Evolutionary conservation across 2,888 invertebrate species (phyloP), one percentile per base, ranked within the genome.

Genomic region (Drosophila meridiana): DNA sequence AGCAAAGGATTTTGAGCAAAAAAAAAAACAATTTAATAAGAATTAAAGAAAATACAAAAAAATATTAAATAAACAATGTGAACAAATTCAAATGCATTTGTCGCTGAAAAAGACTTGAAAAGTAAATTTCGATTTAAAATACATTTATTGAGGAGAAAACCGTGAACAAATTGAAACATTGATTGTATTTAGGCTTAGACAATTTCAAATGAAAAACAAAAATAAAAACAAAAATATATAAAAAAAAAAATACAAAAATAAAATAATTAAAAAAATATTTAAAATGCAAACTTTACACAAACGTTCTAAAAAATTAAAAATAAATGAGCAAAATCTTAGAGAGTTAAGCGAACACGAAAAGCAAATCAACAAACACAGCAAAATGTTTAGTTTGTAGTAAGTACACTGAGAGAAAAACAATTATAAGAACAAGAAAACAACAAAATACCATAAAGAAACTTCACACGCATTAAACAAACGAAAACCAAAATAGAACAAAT

Each of bases 11-110:
- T 85, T 89, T 89, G 86, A 86, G 68, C 63, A 82, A 77, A 14
- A 45, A 11, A 20, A 72, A 68, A 28, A 52, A 7, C 30, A 71
- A 87, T 84, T 87, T 77, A 87, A 84, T 74, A 83, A 71, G 70
- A 67, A 71, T 58, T 58, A 38, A 59, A 26, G 3, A 69, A 30
- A 42, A 42, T n/a, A 42, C 42, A 42, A 74, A 69, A 47, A 55
- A 40, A 56, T 40, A 56, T n/a, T 30, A 56, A 56, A 83, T 58
- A 69, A 83, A 82, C 38, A 47, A 87, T 84, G 89, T 89, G 87
- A 86, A 89, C 89, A 89, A 86, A 86, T 86, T 86, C 86, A 83
- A 88, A 88, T 90, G 87, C 90, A 87, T 87, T 87, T 87, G 87
- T 87, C 90, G 87, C 87, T 87, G 89, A 90, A 87, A 82, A 87